These are phyloP conservation scores for Phalacrocorax brasilianus DNA, from an alignment of 2,113 vertebrate genomes.

Conservation along the genomic window DNA sequence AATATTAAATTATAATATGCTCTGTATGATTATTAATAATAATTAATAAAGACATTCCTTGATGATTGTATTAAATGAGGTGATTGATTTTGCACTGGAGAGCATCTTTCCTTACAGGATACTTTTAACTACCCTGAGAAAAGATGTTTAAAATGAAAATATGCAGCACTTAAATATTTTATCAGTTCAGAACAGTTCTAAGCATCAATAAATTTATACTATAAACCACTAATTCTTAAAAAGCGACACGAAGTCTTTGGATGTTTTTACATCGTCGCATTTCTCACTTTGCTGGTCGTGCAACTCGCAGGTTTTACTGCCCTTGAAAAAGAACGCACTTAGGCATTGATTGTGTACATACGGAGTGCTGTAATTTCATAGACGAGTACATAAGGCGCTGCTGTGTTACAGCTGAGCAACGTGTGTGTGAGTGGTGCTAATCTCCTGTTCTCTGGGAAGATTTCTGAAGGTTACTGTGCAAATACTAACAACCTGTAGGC, in stretches of 20 bases:
- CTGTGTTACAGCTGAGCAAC: not conserved
- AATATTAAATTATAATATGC: slow-evolving; percentile 21
- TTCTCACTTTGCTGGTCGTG: not conserved
- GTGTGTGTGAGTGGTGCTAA: not conserved
- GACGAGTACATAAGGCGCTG: slow-evolving; percentile 23
- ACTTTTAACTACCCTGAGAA: not conserved
- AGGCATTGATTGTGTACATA: slow-evolving; percentile 9
- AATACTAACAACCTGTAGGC: not conserved
- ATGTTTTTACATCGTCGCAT: not conserved
- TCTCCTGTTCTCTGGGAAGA: slow-evolving; percentile 8
- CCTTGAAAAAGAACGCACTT: slow-evolving; percentile 21
- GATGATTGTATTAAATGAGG: not conserved
- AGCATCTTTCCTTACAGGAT: not conserved
- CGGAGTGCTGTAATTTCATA: not conserved
- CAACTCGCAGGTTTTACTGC: not conserved
- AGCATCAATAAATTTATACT: slow-evolving; percentile 24
- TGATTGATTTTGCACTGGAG: slow-evolving; percentile 23
- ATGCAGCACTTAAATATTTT: slow-evolving; percentile 16
- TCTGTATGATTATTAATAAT: slow-evolving; percentile 11
- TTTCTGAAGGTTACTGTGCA: slow-evolving; percentile 43
- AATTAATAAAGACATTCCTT: slow-evolving; percentile 23
- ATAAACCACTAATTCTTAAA: slow-evolving; percentile 35
- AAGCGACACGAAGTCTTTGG: not conserved
- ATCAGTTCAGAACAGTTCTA: slow-evolving; percentile 27
- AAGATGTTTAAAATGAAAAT: slow-evolving; percentile 26